Base-by-base conservation (phyloP, 2,113 vertebrate genomes). In the Malurus melanocephalus region DNA sequence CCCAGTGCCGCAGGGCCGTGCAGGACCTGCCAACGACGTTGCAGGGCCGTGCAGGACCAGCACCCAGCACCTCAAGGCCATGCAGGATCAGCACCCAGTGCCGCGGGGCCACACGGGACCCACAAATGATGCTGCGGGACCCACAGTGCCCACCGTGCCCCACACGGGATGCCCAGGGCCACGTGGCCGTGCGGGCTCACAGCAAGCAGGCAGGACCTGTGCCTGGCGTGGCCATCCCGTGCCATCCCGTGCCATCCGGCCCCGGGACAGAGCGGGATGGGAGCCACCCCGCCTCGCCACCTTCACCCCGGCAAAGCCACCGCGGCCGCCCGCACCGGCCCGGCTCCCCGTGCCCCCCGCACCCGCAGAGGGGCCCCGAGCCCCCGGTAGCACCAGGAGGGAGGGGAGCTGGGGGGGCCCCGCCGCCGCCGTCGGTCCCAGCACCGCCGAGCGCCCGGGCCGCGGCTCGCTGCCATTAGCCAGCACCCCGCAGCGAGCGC, bases 401-500 rank as follows among this genome's bases (percentile, higher is more conserved):
- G 83, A 48, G 59, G 69, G 83, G 74, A 73, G 73, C 16, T 9
- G n/a, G 57, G 45, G 81, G 56, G 60, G 32, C 32, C 28, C 38
- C 16, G 1, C 74, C 21, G 8, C 66, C 35, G 11, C 67, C 22
- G 3, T 87, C 68, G 23, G 85, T 68, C 85, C 86, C 92, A 82
- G 81, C 89, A 74, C 85, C 85, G 33, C 66, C 13, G 55, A 48
- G 81, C 72, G 56, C 74, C 22, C 64, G 74, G 87, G 84, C 81
- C 42, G 27, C 89, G 4, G 57, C 92, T 86, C 89, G 78, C 48
- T 94, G 92, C 92, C 89, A 85, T 86, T 86, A 92, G 86, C 89
- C 92, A 94, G 92, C 92, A 94, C 93, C 93, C 82, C 45, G 90
- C 93, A 92, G 30, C 90, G 79, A 94, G 90, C 79, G 18, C 81